These are phyloP conservation scores for Ferdinandea cuprea DNA, from an alignment of 2,888 invertebrate genomes.

Conservation along the genomic window DNA sequence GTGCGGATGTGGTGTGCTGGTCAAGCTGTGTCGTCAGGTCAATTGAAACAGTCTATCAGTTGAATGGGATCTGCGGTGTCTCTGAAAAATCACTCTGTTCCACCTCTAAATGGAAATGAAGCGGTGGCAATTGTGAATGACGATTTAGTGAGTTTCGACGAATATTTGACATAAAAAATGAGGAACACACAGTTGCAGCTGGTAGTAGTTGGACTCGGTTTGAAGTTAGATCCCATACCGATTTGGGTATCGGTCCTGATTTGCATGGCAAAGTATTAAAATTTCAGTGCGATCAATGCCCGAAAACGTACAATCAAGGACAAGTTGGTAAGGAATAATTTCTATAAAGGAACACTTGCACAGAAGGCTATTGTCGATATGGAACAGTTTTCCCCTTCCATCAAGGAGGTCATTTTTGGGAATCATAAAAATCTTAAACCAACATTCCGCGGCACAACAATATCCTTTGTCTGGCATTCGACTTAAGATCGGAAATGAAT, in stretches of 20 bases:
- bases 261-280: conserved; percentile 33
- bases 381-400: conserved; percentile 15
- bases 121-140: conserved; percentile 46
- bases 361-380: background rate
- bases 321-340: background rate
- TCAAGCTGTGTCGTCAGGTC: conserved; percentile 47
- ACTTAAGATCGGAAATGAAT: conserved; percentile 57
- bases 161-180: conserved; percentile 1
- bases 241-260: conserved; percentile 5
- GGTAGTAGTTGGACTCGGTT: background rate
- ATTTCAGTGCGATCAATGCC: conserved; percentile 29
- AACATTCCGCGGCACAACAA: conserved; percentile 55
- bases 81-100: background rate
- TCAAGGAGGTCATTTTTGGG: conserved; percentile 38
- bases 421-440: conserved; percentile 32
- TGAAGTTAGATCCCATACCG: background rate
- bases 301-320: conserved; percentile 33
- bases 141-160: conserved; percentile 26
- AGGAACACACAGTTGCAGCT: conserved; percentile 11
- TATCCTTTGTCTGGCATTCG: conserved; percentile 43
- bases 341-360: too few species aligned
- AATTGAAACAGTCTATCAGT: conserved; percentile 58
- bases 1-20: background rate
- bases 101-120: conserved; percentile 51
- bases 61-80: conserved; percentile 39